Base-by-base conservation (phyloP, 2,797 vertebrate species). In the Forpus xanthops region DNA sequence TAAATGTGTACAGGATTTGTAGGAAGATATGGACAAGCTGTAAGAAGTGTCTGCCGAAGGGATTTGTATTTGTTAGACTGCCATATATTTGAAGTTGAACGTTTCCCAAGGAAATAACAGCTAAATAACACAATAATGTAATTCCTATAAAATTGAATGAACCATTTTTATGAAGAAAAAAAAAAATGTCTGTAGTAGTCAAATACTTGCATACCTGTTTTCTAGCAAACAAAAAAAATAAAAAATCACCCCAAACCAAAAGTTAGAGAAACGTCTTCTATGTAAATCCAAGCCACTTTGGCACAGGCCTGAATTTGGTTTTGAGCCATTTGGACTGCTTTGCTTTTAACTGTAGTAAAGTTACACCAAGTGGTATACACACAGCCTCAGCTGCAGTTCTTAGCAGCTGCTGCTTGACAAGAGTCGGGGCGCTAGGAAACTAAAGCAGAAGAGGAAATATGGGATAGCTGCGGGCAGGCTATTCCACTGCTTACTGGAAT, bases 351-450 rank as follows among this genome's bases (percentile, higher is more conserved):
- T 15, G 20, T 9, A 3, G 6, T 7, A 3, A 1, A 2, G 28
- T 28, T 42, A 5, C 21, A 6, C 13, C 0, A 2, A 33, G 55
- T 1, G 2, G 11, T 13, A 1, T 9, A 12, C 58, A 49, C 33
- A 9, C 42, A 30, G 17, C 2, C 31, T 62, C 13, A 3, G 0
- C 4, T 50, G 66, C 41, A 24, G 5, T 55, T 70, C 61, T 56
- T 65, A 17, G 15, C 45, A 35, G 5, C 20, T 17, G 35, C 66
- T 70, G 39, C 56, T 19, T 28, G 52, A 3, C 30, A 25, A 25
- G 68, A 45, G 41, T 25, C 2, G 0, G 24, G 15, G 70, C 4
- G 31, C 28, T 39, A 3, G 56, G 37, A 71, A 20, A 10, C 55
- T 16, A 8, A 55, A 74, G 50, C 31, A 50, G 72, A 13, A 3